phyloP scores from a whole-genome alignment of 2,113 vertebrate species.

The Riparia riparia region DNA sequence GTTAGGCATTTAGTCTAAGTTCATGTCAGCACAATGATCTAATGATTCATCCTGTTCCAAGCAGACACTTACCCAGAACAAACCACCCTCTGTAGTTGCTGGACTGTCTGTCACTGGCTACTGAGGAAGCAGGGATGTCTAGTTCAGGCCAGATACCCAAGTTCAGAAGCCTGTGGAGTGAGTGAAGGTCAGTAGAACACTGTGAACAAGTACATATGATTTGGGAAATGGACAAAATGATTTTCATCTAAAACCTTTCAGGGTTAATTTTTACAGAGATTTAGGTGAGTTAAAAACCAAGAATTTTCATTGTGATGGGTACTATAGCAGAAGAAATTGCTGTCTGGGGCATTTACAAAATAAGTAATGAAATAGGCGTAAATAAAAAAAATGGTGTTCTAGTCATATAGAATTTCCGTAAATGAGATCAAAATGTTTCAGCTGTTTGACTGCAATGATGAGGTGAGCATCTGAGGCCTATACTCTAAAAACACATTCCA shows the following conservation, averaged over 20 bases:
- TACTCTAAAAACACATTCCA: neutral
- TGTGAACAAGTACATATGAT: neutral
- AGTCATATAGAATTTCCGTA: neutral
- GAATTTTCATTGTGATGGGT: neutral
- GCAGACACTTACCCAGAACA: neutral
- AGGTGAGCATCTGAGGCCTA: neutral
- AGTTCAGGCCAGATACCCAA: neutral
- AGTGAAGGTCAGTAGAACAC: neutral
- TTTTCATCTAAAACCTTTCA: neutral
- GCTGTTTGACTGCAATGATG: neutral
- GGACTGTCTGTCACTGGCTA: neutral
- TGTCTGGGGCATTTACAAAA: neutral
- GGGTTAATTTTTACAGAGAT: neutral
- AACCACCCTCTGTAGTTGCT: neutral
- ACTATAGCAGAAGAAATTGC: neutral
- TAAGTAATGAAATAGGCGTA: neutral
- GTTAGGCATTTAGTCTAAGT: neutral
- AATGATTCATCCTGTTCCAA: neutral
- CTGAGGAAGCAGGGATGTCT: neutral
- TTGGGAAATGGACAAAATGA: neutral
- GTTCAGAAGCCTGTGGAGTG: neutral
- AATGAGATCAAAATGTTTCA: neutral
- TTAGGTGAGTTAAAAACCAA: neutral
- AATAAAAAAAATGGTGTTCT: neutral
- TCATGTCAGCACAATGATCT: neutral